phyloP scores from a whole-genome alignment of 2,888 invertebrate species.

The Entomobrya multifasciata region DNA sequence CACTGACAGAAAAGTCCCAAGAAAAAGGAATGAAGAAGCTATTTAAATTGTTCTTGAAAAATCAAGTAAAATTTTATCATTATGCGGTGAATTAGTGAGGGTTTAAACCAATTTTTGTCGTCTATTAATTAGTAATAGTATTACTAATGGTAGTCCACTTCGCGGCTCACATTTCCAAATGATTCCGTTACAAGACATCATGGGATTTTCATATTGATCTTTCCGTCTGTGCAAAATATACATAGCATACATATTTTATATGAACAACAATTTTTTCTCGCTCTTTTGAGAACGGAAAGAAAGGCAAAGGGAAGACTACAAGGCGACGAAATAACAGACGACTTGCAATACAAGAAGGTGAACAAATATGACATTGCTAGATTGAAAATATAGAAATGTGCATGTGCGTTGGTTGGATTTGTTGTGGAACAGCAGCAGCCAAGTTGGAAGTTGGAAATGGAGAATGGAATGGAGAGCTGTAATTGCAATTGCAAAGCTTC shows the following conservation, averaged over 20 bases:
- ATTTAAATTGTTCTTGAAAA: too few species aligned
- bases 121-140: background rate
- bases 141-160: conserved; percentile 32
- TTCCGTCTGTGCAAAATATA: background rate
- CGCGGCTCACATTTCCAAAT: background rate
- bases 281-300: background rate
- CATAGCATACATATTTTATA: background rate
- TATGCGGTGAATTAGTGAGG: too few species aligned
- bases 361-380: too few species aligned
- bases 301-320: background rate
- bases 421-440: too few species aligned
- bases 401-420: too few species aligned
- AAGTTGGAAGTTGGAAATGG: too few species aligned
- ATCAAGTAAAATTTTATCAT: too few species aligned
- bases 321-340: background rate
- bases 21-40: too few species aligned
- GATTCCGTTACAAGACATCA: conserved; percentile 35
- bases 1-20: too few species aligned
- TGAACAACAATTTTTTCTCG: background rate
- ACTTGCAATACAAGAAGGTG: too few species aligned
- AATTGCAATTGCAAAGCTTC: background rate
- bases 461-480: too few species aligned
- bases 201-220: conserved; percentile 61
- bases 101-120: background rate
- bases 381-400: too few species aligned